Percentiles rank a stretch among this genome's conserved stretches.
These are phyloP conservation scores for Falco cherrug DNA, from an alignment of 2,797 vertebrate species.

Conservation along the genomic window DNA sequence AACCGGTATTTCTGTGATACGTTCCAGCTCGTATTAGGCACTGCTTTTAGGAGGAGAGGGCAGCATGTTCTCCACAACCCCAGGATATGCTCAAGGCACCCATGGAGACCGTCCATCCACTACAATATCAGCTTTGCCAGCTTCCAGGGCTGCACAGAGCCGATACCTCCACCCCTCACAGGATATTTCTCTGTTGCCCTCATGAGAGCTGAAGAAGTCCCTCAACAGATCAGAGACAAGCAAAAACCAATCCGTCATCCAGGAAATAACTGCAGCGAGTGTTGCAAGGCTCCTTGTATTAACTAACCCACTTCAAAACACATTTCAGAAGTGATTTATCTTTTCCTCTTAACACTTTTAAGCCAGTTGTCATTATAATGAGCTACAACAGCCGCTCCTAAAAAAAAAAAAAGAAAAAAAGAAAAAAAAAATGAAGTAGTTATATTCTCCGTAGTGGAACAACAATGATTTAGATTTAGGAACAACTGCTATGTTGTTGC, in stretches of 20 bases:
- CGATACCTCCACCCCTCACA: neutral
- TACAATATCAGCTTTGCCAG: neutral
- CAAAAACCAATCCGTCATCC: neutral
- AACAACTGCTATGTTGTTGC: neutral
- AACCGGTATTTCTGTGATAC: neutral
- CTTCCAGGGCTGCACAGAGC: neutral
- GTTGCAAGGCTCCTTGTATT: neutral
- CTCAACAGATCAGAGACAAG: neutral
- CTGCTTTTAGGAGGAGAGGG: neutral
- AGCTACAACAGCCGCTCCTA: neutral
- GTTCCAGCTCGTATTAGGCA: neutral
- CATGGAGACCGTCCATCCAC: neutral
- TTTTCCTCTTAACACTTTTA: conserved; percentile 6
- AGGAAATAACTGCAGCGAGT: neutral
- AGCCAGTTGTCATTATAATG: conserved; percentile 6
- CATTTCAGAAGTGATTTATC: neutral
- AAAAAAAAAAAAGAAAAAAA: fast-evolving
- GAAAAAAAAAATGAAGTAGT: neutral
- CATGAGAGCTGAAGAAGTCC: neutral
- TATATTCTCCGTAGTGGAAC: neutral
- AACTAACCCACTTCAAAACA: neutral
- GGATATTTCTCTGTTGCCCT: neutral
- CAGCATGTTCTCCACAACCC: neutral
- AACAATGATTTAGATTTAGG: neutral
- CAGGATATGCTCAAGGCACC: neutral